A percentile compares a stretch with the other conserved stretches of the same genome.
Conservation (phyloP, 2,888 invertebrate species). For the Tridacna crocea region DNA sequence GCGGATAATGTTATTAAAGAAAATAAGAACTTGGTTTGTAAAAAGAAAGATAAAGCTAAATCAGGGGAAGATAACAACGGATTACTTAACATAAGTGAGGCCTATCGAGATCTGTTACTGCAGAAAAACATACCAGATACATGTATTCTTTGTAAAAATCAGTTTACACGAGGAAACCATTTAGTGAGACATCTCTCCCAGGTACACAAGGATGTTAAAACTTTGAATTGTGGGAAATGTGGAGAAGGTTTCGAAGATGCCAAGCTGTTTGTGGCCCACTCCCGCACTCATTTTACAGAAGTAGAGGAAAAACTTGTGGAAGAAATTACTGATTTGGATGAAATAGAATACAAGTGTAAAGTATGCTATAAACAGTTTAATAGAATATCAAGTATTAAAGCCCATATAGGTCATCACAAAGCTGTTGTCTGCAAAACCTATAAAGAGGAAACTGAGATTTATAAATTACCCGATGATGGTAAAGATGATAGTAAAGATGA, state of each 20-base stretch:
- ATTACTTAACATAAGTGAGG: too few species aligned
- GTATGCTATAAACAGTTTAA: constrained; percentile 8
- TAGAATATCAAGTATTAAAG: neutral
- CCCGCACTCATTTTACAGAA: constrained; percentile 15
- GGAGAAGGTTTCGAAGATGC: constrained; percentile 28
- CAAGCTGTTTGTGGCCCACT: constrained; percentile 44
- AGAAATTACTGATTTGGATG: neutral
- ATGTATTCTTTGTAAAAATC: constrained; percentile 32
- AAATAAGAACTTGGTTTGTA: too few species aligned
- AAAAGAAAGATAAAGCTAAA: too few species aligned
- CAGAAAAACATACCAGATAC: too few species aligned
- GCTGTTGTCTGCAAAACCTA: neutral
- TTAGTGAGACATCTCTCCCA: constrained; percentile 46
- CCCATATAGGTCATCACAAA: constrained; percentile 6
- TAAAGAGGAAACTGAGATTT: neutral
- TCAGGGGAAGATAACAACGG: too few species aligned
- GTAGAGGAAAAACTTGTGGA: neutral
- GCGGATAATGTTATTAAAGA: too few species aligned
- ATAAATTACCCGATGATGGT: too few species aligned
- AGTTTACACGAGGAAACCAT: constrained; percentile 42
- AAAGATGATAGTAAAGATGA: neutral
- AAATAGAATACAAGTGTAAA: constrained; percentile 4
- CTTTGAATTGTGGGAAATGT: constrained; percentile 40
- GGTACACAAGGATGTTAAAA: constrained; percentile 30
- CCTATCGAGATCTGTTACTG: too few species aligned